Evolutionary conservation across 1,140 invertebrate genomes (phyloP).

Genomic region (Calosoma granatense): DNA sequence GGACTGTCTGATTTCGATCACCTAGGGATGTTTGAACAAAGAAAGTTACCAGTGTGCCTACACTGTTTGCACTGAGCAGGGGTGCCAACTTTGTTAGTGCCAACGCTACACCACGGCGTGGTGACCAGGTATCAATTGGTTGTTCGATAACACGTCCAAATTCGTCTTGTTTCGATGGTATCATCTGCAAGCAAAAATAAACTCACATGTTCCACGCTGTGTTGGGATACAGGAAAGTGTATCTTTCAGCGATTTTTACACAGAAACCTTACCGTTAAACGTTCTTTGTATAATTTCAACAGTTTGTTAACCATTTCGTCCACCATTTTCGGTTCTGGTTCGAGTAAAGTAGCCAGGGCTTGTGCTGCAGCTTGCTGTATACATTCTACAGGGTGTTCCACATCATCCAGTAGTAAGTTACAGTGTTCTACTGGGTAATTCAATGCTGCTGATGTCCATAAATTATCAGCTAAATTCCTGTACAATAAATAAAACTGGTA

Average conservation of each 20-base stretch:
- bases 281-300: constrained; percentile 66
- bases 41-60: constrained; percentile 64
- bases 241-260: too few relatives aligned
- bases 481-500: constrained; percentile 15
- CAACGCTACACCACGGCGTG: constrained; percentile 76
- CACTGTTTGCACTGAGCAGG: constrained; percentile 52
- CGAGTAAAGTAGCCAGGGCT: constrained; percentile 60
- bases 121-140: constrained; percentile 79
- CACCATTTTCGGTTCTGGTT: constrained; percentile 41
- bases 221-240: too few relatives aligned
- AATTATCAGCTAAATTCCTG: constrained; percentile 50
- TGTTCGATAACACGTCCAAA: constrained; percentile 83
- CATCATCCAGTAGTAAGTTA: constrained; percentile 58
- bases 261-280: constrained; percentile 54
- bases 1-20: constrained; percentile 73
- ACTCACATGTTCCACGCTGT: constrained; percentile 13
- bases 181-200: constrained; percentile 50
- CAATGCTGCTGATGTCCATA: constrained; percentile 57
- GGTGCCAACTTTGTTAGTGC: constrained; percentile 65
- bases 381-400: constrained; percentile 67
- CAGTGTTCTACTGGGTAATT: constrained; percentile 45
- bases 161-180: constrained; percentile 78
- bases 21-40: constrained; percentile 81
- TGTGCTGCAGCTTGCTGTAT: constrained; percentile 68
- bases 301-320: constrained; percentile 51